Conservation (phyloP, 1,140 invertebrate species). For the Drosophila arizonae region DNA sequence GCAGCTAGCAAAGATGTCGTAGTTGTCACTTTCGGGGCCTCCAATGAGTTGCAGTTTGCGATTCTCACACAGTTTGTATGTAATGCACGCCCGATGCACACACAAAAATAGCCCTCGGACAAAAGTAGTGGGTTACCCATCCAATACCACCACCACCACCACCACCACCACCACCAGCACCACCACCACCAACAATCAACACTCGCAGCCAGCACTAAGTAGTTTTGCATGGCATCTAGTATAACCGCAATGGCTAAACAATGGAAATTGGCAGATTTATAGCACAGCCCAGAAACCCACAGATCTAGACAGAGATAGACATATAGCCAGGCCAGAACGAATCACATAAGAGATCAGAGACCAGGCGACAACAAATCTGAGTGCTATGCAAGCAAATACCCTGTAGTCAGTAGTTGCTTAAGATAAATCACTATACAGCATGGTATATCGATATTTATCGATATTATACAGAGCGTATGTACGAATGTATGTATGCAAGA, state of each 20-base stretch:
- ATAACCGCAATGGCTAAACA: constrained; percentile 58
- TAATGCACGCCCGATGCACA: constrained; percentile 44
- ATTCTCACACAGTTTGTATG: constrained; percentile 53
- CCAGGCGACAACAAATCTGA: constrained; percentile 44
- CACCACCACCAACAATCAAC: not conserved
- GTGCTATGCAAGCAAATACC: not conserved
- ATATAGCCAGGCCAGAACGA: constrained; percentile 55
- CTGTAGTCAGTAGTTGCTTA: not conserved
- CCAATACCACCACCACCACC: constrained; percentile 19
- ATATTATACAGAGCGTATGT: too few relatives aligned
- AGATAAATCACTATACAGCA: too few relatives aligned
- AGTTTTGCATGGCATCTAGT: constrained; percentile 37
- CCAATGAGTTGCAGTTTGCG: constrained; percentile 73
- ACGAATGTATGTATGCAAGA: too few relatives aligned
- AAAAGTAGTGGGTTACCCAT: constrained; percentile 62
- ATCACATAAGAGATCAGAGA: constrained; percentile 17
- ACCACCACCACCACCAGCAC: not conserved
- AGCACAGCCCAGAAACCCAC: constrained; percentile 73
- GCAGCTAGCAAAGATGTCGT: constrained; percentile 61
- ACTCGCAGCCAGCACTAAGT: constrained; percentile 16
- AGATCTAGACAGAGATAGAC: constrained; percentile 27
- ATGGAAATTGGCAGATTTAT: constrained; percentile 79
- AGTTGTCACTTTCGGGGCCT: constrained; percentile 75
- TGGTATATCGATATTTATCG: too few relatives aligned
- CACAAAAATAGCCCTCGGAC: constrained; percentile 82